Conservation (phyloP, 2,797 vertebrate genomes). For the Halcyon badia region DNA sequence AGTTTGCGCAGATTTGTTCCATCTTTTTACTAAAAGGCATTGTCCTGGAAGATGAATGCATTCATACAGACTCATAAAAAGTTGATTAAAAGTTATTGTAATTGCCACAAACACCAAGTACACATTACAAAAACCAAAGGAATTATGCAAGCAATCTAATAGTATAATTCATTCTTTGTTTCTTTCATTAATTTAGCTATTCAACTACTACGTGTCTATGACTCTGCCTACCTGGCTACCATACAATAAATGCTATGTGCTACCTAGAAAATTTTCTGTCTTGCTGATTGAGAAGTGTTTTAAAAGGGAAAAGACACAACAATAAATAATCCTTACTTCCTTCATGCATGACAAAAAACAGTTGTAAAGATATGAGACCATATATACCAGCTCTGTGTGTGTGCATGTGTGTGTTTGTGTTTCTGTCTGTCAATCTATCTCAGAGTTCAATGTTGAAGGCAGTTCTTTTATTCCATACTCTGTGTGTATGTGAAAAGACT, state of each 20-base stretch:
- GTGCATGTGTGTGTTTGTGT: neutral
- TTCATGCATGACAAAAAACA: neutral
- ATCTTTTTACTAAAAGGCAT: neutral
- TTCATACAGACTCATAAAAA: neutral
- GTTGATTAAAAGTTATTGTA: neutral
- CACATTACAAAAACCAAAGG: neutral
- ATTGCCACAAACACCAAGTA: neutral
- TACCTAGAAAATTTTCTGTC: neutral
- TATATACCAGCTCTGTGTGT: neutral
- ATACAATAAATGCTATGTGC: neutral
- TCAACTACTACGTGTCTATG: neutral
- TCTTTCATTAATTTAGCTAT: neutral
- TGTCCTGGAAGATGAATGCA: neutral
- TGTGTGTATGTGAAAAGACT: neutral
- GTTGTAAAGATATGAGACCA: neutral
- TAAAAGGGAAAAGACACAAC: neutral
- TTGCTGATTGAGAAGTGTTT: neutral
- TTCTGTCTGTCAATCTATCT: neutral
- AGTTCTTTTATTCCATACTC: neutral
- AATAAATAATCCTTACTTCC: neutral
- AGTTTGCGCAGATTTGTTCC: neutral
- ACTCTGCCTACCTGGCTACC: neutral
- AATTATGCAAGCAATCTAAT: neutral
- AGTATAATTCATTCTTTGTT: neutral
- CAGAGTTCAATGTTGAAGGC: neutral